These are phyloP conservation scores for Leptodactylus fuscus DNA, from an alignment of 2,113 vertebrate genomes.

Conservation along the genomic window DNA sequence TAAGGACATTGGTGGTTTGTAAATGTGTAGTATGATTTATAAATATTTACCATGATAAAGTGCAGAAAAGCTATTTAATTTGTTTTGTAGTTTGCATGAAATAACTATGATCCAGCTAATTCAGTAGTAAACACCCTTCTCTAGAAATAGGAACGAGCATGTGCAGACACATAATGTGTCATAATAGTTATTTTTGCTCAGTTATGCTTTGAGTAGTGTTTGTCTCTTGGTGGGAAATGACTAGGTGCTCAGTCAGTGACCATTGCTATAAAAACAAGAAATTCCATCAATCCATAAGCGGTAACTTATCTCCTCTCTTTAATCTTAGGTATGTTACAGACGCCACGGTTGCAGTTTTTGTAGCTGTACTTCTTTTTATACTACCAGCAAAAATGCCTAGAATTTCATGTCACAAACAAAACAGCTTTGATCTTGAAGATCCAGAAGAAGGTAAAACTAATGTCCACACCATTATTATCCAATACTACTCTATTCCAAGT, in stretches of 20 bases:
- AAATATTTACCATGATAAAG: background rate
- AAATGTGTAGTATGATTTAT: background rate
- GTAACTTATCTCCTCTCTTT: conserved; percentile 16
- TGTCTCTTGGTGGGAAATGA: background rate
- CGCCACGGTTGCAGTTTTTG: conserved; percentile 84
- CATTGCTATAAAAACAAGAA: background rate
- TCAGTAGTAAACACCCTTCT: background rate
- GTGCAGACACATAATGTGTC: background rate
- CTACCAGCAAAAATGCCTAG: conserved; percentile 84
- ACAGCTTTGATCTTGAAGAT: conserved; percentile 70
- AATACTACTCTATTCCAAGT: too few relatives aligned
- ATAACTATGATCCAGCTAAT: background rate
- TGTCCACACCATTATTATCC: too few relatives aligned
- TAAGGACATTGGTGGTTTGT: background rate
- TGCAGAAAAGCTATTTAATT: too few relatives aligned
- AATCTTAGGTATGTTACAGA: conserved; percentile 84
- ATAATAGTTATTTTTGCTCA: background rate
- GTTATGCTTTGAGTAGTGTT: background rate
- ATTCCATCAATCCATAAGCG: background rate
- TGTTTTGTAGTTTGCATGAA: background rate
- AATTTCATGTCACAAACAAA: conserved; percentile 70
- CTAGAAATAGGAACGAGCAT: background rate
- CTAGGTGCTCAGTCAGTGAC: background rate
- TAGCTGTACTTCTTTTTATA: conserved; percentile 87
- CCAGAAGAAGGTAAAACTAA: conserved; percentile 72